Evolutionary conservation across 2,888 invertebrate genomes (phyloP).

Genomic region (Drosophila lacicola): DNA sequence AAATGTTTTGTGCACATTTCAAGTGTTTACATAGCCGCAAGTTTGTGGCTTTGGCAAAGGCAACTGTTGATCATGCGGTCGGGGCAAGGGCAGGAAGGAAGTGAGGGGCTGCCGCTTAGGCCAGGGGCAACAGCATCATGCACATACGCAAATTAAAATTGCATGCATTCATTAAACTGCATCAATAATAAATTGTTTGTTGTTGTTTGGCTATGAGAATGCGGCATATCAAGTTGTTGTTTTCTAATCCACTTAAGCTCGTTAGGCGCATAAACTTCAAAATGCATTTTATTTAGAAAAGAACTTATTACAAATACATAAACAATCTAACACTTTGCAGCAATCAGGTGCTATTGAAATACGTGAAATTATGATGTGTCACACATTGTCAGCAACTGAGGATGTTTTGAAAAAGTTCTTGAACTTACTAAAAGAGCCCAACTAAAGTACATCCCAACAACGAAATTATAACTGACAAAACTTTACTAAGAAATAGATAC

Average conservation of each 20-base stretch:
- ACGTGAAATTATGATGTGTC: neutral
- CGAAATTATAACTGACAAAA: too few relatives aligned
- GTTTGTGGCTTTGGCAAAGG: constrained; percentile 41
- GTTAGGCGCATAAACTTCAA: neutral
- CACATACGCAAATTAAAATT: constrained; percentile 40
- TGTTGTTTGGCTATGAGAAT: neutral
- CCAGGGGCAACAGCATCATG: too few relatives aligned
- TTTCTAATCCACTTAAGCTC: constrained; percentile 1
- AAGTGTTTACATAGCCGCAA: constrained; percentile 64
- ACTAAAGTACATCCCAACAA: too few relatives aligned
- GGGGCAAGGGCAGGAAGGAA: neutral
- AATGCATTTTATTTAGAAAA: neutral
- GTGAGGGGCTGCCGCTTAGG: too few relatives aligned
- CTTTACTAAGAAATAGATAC: too few relatives aligned
- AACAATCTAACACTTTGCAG: neutral
- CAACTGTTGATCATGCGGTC: constrained; percentile 41
- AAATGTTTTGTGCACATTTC: constrained; percentile 65
- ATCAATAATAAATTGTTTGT: too few relatives aligned
- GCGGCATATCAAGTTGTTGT: constrained; percentile 1
- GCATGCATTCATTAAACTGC: constrained; percentile 23
- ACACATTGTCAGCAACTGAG: too few relatives aligned
- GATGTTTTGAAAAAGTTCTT: too few relatives aligned
- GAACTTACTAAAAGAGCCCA: too few relatives aligned
- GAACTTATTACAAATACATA: neutral
- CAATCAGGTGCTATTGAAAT: neutral